These are phyloP conservation scores for Zygaena filipendulae DNA, from an alignment of 2,888 invertebrate species.

Conservation along the genomic window DNA sequence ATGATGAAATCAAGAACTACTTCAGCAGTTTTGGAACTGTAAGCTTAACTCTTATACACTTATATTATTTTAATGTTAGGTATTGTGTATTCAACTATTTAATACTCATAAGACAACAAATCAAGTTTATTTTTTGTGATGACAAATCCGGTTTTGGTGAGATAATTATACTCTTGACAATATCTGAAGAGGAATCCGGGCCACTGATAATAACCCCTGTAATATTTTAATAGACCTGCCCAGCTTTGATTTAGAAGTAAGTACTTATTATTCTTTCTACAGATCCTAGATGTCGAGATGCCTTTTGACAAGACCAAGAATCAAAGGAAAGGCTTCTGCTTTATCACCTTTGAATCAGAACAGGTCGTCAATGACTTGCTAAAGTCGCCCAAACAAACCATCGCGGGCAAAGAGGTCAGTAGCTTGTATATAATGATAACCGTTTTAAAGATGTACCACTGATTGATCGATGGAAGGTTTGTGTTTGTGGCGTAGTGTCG, in stretches of 20 bases:
- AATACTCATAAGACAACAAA: no score
- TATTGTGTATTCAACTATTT: neutral
- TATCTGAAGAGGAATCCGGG: constrained; percentile 54
- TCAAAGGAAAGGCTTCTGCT: constrained; percentile 96
- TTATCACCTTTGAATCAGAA: constrained; percentile 97
- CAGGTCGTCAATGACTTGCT: constrained; percentile 92
- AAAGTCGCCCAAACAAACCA: constrained; percentile 92
- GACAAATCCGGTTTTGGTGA: constrained; percentile 62
- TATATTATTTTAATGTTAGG: constrained; percentile 3
- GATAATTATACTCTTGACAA: constrained; percentile 41
- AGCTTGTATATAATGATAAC: no score
- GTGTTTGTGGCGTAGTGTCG: neutral
- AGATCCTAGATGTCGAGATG: constrained; percentile 97
- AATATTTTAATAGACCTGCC: no score
- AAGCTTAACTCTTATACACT: constrained; percentile 39
- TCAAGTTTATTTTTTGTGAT: constrained; percentile 37
- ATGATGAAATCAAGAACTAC: constrained; percentile 93
- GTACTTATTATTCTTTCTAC: constrained; percentile 28
- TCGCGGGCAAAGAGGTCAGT: constrained; percentile 90
- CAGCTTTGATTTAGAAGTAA: no score
- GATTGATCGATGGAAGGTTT: neutral
- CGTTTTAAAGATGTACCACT: no score
- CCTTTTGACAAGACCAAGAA: constrained; percentile 98
- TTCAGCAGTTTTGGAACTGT: constrained; percentile 94
- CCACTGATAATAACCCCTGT: constrained; percentile 56